phyloP scores from a whole-genome alignment of 2,888 invertebrate genomes.

The Notodonta ziczac region DNA sequence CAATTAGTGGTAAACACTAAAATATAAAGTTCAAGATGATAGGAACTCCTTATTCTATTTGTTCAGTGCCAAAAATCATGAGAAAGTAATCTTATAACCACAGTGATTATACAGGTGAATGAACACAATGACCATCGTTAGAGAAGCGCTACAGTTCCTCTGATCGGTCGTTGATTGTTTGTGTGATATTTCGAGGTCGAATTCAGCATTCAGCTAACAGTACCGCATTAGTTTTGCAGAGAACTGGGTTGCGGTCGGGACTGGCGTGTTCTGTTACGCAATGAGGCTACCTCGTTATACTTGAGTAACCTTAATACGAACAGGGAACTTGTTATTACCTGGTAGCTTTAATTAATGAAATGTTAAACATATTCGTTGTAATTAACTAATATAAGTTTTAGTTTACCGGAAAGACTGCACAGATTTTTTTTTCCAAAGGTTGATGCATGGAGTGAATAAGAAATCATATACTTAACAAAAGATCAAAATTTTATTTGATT shows the following conservation, averaged over 20 bases:
- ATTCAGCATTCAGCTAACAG: conserved; percentile 45
- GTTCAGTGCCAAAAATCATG: neutral
- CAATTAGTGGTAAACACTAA: too few relatives aligned
- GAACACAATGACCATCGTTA: conserved; percentile 23
- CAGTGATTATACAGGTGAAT: neutral
- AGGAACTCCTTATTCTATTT: neutral
- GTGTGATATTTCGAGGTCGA: conserved; percentile 45
- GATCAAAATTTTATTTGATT: too few relatives aligned
- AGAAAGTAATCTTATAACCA: neutral
- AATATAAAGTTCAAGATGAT: too few relatives aligned
- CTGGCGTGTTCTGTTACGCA: conserved; percentile 36
- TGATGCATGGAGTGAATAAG: too few relatives aligned
- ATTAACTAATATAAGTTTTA: neutral
- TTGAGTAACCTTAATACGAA: conserved; percentile 20
- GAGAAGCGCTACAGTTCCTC: conserved; percentile 38
- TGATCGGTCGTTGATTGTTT: conserved; percentile 37
- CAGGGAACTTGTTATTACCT: conserved; percentile 5
- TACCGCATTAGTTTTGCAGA: conserved; percentile 37
- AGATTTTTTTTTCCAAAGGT: too few relatives aligned
- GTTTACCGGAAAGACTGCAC: neutral
- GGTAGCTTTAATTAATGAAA: conserved; percentile 8
- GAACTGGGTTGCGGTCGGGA: conserved; percentile 34
- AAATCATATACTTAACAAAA: too few relatives aligned
- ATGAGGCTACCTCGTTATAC: conserved; percentile 32
- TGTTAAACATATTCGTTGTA: neutral